phyloP scores from a whole-genome alignment of 2,797 vertebrate species.

The Acanthurus lineatus region DNA sequence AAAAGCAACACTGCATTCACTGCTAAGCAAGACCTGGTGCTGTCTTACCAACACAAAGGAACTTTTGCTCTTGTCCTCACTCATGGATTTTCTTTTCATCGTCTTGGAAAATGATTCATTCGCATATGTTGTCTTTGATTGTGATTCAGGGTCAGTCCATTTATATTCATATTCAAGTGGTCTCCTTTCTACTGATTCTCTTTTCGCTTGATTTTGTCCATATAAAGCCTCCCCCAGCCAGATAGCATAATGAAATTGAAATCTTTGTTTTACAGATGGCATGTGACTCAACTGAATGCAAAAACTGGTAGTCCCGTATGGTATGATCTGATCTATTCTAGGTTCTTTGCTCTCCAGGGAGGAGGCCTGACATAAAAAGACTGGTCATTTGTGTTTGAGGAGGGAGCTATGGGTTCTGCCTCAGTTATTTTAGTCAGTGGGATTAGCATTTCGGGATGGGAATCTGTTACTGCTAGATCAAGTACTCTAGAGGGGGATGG shows the following conservation, averaged over 20 bases:
- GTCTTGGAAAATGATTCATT: constrained; percentile 62
- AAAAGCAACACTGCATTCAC: constrained; percentile 72
- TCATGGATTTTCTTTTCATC: constrained; percentile 60
- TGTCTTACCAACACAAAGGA: constrained; percentile 76
- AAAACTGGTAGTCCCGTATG: neutral
- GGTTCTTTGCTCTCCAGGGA: constrained; percentile 20
- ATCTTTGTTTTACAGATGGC: constrained; percentile 53
- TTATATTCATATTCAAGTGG: constrained; percentile 26
- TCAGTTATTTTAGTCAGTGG: constrained; percentile 7
- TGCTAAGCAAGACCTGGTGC: constrained; percentile 51
- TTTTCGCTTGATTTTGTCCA: constrained; percentile 36
- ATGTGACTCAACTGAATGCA: constrained; percentile 67
- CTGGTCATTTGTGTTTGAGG: constrained; percentile 19
- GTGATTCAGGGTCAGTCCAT: constrained; percentile 42
- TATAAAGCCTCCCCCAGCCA: constrained; percentile 51
- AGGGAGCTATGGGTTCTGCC: constrained; percentile 4
- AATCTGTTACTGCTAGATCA: constrained; percentile 17
- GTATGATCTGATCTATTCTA: constrained; percentile 22
- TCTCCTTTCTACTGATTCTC: constrained; percentile 27
- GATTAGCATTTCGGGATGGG: constrained; percentile 9
- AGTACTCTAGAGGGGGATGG: neutral
- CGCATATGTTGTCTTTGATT: constrained; percentile 32
- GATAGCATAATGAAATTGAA: constrained; percentile 51
- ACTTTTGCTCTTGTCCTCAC: constrained; percentile 46
- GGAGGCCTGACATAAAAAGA: constrained; percentile 31